These are phyloP conservation scores for Geothlypis trichas DNA, from an alignment of 2,113 vertebrate species.

Conservation along the genomic window DNA sequence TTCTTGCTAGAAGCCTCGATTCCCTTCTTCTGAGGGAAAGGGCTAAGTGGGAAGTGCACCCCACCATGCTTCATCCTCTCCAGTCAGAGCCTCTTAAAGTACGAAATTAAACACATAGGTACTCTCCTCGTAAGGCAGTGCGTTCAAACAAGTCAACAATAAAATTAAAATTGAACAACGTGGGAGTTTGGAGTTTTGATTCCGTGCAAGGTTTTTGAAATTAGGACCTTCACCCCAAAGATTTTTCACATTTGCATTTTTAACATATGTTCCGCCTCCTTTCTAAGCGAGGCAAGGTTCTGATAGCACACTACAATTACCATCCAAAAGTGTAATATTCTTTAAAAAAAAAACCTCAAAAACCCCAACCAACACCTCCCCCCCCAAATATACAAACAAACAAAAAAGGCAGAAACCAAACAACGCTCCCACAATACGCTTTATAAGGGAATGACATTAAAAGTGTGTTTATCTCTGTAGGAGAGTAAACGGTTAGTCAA, in stretches of 20 bases:
- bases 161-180: slow-evolving; percentile 37
- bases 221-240: not conserved
- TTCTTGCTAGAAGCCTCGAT: slow-evolving; percentile 1
- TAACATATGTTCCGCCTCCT: slow-evolving; percentile 63
- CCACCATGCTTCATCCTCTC: slow-evolving; percentile 10
- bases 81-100: slow-evolving; percentile 57
- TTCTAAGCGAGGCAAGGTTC: slow-evolving; percentile 63
- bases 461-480: slow-evolving; percentile 80
- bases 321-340: slow-evolving; percentile 51
- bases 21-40: not conserved
- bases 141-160: slow-evolving; percentile 3
- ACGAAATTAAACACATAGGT: slow-evolving; percentile 8
- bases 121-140: not conserved
- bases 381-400: not conserved
- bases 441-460: slow-evolving; percentile 69
- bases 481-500: slow-evolving; percentile 78
- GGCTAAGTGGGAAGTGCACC: slow-evolving; percentile 18
- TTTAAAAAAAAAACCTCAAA: not conserved
- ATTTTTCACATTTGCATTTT: slow-evolving; percentile 65
- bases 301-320: slow-evolving; percentile 71
- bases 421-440: slow-evolving; percentile 30
- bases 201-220: slow-evolving; percentile 41
- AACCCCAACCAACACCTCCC: not conserved
- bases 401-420: not conserved
- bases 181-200: slow-evolving; percentile 57